Base-by-base conservation (phyloP, 2,888 invertebrate species). In the Hetaerina titia region DNA sequence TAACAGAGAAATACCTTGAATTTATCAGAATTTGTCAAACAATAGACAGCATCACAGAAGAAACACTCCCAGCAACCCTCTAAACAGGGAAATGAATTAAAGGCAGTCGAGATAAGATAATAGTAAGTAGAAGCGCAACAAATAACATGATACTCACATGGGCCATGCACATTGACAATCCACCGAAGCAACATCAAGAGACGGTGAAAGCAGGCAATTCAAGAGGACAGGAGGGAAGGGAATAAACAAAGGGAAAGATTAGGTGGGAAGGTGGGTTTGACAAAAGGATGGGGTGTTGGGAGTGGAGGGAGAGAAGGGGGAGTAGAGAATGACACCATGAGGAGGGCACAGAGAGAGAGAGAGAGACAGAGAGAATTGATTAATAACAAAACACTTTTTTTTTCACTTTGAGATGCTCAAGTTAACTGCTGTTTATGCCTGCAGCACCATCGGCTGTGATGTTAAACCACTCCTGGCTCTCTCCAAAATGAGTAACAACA, bases 151-250 rank as follows among this genome's bases (percentile, higher is more conserved):
- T 96, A 96, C 96, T 96, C 96, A 96, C 96, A 96, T 95, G 95
- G 69, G 95, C 95, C 96, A 96, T 96, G 96, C 96, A 96, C 92
- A 95, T 95, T 95, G 95, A 95, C 92, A 95, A 95, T 95, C 95
- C 95, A 95, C 69, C 95, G 95, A 92, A 92, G 92, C 92, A 92
- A 92, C 92, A 92, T 92, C 92, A 81, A 81, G 92, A 92, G 92
- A 92, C 92, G 69, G 92, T 69, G 92, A 92, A 92, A 92, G 95
- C 95, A 95, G 94, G 95, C 90, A 92, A 92, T 81, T 69, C 69
- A 92, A 69, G 90, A 89, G 89, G 92, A 95, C 74, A 81, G 95
- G 95, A 89, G 94, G 94, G 58, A 95, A 69, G 94, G 81, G 90
- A 87, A 45, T 90, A 89, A 45, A 57, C 95, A n/a, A 88, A 17